phyloP scores from a whole-genome alignment of 2,888 invertebrate genomes.

The Acanthopleura granulata region DNA sequence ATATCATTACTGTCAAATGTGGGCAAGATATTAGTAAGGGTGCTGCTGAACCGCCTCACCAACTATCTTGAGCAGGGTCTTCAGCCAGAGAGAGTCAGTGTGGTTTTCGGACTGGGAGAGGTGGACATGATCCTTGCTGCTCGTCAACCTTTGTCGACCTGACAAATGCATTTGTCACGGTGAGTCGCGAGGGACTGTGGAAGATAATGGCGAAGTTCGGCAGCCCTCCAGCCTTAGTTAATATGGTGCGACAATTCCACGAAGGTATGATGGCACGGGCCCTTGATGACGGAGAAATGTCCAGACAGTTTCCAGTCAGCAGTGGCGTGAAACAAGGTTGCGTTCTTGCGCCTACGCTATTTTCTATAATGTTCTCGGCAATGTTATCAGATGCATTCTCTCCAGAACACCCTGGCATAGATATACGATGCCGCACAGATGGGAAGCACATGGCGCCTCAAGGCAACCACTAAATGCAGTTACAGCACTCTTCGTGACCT shows the following conservation, averaged over 20 bases:
- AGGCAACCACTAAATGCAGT: no score
- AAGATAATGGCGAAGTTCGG: slow-evolving; percentile 27
- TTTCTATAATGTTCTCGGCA: no score
- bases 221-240: slow-evolving; percentile 24
- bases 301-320: no score
- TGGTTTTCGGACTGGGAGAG: background rate
- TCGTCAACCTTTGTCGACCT: background rate
- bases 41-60: background rate
- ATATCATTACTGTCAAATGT: background rate
- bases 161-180: background rate
- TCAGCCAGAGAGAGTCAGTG: background rate
- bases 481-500: no score
- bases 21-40: background rate
- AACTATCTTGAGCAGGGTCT: background rate
- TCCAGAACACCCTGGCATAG: no score
- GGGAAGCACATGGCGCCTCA: no score
- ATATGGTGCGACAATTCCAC: slow-evolving; percentile 20
- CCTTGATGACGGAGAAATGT: slow-evolving; percentile 12
- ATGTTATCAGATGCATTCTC: no score
- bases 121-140: background rate
- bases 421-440: no score
- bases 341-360: no score
- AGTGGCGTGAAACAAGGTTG: no score
- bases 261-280: slow-evolving; percentile 11
- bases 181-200: slow-evolving; percentile 26